Evolutionary conservation across 2,113 vertebrate species (phyloP), one percentile per base, ranked within the genome.

Genomic region (Macheiramphus alcinus): DNA sequence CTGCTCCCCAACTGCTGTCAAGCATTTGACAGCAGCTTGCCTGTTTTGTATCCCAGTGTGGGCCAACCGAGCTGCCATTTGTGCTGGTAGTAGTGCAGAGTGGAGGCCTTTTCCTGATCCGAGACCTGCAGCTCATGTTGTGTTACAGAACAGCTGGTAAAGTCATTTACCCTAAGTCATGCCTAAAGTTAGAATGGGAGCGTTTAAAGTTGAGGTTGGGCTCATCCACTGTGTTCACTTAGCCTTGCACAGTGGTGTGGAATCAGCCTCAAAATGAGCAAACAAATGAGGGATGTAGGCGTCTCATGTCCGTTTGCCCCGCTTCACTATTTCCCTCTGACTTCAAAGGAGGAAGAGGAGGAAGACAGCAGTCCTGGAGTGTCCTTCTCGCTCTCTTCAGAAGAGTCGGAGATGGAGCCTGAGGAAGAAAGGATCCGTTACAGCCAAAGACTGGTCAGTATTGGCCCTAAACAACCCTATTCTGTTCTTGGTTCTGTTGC

Each of bases 371-470:
- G 97, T 82, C 97, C 98, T 85, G 97, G 98, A 73, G 98, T 98
- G 97, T 98, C 98, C 97, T 98, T 98, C 97, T 98, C 97, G 0
- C 97, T 98, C 96, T 97, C 97, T 72, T 98, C 97, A 42, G 97
- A 98, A 78, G 98, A 98, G 96, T 98, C 95, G 29, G 98, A 98
- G 97, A 98, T 98, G 98, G 98, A 95, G 97, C 99, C 99, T 67
- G 99, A 99, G 97, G 99, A 99, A 95, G 98, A 98, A 73, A 98
- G 98, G 84, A 98, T 99, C 92, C 99, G 99, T 67, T 99, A 99
- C 98, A 99, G 99, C 98, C 99, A 99, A 97, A 99, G 99, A 97
- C 97, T 99, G 99, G 99, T 99, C 95, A 99, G 99, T 98, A 19
- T 36, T 4, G 26, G 31, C 73, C 47, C 34, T 22, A 10, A 66